Evolutionary conservation across 1,140 invertebrate genomes (phyloP).

Genomic region (Bombus balteatus): DNA sequence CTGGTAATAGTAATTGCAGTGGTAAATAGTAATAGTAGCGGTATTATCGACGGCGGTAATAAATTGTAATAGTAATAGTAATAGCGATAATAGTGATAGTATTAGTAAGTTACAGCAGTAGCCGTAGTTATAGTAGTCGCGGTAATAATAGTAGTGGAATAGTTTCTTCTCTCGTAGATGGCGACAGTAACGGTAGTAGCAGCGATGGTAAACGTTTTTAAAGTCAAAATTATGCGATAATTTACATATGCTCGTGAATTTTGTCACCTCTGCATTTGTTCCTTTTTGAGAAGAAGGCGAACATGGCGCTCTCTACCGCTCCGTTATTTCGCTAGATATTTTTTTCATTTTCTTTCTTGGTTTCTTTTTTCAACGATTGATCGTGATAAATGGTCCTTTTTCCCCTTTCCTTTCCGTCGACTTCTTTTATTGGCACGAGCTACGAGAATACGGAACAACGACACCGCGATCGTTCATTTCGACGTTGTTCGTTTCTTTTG

Average conservation of each 20-base stretch:
- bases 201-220: constrained; percentile 57
- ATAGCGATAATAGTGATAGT: constrained; percentile 44
- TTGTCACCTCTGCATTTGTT: background rate
- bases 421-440: constrained; percentile 51
- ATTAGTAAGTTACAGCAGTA: constrained; percentile 47
- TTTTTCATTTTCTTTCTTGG: background rate
- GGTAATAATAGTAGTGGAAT: constrained; percentile 45
- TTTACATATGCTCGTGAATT: constrained; percentile 64
- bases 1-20: constrained; percentile 58
- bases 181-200: constrained; percentile 51
- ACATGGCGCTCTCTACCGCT: background rate
- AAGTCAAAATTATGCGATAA: constrained; percentile 59
- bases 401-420: background rate
- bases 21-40: constrained; percentile 56
- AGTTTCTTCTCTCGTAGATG: constrained; percentile 37
- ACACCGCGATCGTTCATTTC: constrained; percentile 4
- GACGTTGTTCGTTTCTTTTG: background rate
- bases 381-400: constrained; percentile 30
- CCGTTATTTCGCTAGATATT: background rate
- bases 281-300: background rate
- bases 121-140: constrained; percentile 22
- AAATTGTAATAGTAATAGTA: constrained; percentile 50
- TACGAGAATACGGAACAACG: constrained; percentile 51
- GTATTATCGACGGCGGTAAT: constrained; percentile 51
- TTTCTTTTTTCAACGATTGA: background rate